Evolutionary conservation across 2,888 invertebrate species (phyloP).

Genomic region (Rhogogaster chlorosoma): DNA sequence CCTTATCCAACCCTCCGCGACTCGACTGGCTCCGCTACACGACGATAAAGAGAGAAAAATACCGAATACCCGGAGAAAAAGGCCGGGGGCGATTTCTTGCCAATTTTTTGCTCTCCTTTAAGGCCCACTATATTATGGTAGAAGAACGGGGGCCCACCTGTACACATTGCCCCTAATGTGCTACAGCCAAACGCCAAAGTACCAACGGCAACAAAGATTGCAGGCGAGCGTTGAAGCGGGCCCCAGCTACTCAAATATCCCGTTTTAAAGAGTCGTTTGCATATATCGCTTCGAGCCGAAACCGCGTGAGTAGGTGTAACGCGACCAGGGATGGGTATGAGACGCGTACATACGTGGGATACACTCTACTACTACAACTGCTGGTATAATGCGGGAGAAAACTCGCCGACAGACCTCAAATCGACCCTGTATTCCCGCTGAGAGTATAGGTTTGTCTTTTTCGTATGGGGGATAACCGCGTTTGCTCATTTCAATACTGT

Average conservation of each 20-base stretch:
- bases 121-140: slow-evolving; percentile 5
- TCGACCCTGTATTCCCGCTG: neutral
- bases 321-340: neutral
- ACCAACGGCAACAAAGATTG: slow-evolving; percentile 51
- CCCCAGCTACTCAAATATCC: slow-evolving; percentile 72
- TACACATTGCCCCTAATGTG: slow-evolving; percentile 36
- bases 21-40: too few relatives aligned
- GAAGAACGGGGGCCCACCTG: slow-evolving; percentile 34
- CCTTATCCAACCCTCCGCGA: too few relatives aligned
- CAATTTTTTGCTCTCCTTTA: slow-evolving; percentile 41
- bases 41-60: neutral
- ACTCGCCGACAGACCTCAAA: slow-evolving; percentile 5
- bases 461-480: neutral
- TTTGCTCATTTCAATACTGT: neutral
- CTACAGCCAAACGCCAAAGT: slow-evolving; percentile 39
- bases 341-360: neutral
- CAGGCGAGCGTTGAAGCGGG: slow-evolving; percentile 43
- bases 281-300: slow-evolving; percentile 66
- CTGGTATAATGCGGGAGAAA: neutral
- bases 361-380: neutral
- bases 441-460: slow-evolving; percentile 14
- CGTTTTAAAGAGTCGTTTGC: slow-evolving; percentile 73
- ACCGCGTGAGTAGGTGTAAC: neutral
- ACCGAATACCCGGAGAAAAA: neutral
- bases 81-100: neutral